phyloP scores from a whole-genome alignment of 2,113 vertebrate genomes.

The Rhineura floridana region DNA sequence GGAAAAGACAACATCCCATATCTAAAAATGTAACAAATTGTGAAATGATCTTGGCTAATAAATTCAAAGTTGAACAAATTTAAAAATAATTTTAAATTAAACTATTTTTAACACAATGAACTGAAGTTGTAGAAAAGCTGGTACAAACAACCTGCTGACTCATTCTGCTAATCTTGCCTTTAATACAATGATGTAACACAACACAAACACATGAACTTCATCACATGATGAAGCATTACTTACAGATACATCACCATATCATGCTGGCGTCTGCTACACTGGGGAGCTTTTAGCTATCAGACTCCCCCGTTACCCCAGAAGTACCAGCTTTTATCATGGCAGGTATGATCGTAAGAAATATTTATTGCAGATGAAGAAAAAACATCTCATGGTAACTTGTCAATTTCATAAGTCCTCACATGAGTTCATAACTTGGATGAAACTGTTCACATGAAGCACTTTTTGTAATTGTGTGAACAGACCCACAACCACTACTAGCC shows the following conservation, averaged over 20 bases:
- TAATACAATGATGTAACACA: neutral
- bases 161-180: rapidly evolving
- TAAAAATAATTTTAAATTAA: neutral
- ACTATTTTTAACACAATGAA: neutral
- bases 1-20: rapidly evolving
- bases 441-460: neutral
- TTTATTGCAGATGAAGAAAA: neutral
- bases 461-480: neutral
- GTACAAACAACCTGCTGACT: neutral
- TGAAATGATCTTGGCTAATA: neutral
- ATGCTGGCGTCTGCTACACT: neutral
- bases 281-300: neutral
- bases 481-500: neutral
- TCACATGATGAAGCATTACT: neutral
- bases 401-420: neutral
- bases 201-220: neutral
- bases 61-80: neutral
- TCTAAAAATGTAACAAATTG: neutral
- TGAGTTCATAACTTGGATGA: neutral
- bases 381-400: neutral
- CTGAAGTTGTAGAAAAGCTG: neutral
- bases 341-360: neutral
- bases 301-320: neutral
- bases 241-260: neutral
- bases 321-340: neutral